These are phyloP conservation scores for Ciconia nigra DNA, from an alignment of 2,797 vertebrate genomes.

Conservation along the genomic window DNA sequence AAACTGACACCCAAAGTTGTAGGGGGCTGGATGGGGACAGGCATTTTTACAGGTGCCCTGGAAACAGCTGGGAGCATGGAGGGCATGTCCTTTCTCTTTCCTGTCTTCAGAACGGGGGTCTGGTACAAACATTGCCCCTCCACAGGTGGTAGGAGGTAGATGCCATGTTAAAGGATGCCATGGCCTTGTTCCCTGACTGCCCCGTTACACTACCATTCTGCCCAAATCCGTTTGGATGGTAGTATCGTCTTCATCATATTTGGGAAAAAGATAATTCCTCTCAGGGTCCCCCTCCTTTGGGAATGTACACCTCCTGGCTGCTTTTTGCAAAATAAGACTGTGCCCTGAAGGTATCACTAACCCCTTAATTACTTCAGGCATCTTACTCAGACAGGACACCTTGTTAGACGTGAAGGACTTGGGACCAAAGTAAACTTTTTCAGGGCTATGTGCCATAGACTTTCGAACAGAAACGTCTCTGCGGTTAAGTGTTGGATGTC, in stretches of 20 bases:
- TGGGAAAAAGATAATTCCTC: neutral
- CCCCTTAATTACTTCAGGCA: neutral
- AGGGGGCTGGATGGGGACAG: neutral
- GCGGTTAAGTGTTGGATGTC: neutral
- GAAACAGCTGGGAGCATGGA: neutral
- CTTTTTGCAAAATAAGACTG: neutral
- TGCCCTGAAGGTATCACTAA: neutral
- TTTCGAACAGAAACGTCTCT: neutral
- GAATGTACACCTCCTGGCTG: neutral
- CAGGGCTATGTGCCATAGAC: neutral
- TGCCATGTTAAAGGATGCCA: neutral
- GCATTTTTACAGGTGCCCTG: neutral
- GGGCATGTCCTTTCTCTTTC: neutral
- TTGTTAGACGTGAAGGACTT: neutral
- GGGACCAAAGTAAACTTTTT: neutral
- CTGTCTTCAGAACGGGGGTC: neutral
- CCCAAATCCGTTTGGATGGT: neutral
- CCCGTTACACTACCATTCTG: accelerated
- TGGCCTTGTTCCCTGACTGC: neutral
- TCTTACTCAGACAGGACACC: neutral
- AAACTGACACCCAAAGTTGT: neutral
- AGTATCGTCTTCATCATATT: neutral
- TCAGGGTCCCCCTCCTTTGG: neutral
- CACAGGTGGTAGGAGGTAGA: neutral
- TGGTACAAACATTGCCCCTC: neutral